Evolutionary conservation across 2,797 vertebrate genomes (phyloP).

Genomic region (Spinibarbus caldwelli): DNA sequence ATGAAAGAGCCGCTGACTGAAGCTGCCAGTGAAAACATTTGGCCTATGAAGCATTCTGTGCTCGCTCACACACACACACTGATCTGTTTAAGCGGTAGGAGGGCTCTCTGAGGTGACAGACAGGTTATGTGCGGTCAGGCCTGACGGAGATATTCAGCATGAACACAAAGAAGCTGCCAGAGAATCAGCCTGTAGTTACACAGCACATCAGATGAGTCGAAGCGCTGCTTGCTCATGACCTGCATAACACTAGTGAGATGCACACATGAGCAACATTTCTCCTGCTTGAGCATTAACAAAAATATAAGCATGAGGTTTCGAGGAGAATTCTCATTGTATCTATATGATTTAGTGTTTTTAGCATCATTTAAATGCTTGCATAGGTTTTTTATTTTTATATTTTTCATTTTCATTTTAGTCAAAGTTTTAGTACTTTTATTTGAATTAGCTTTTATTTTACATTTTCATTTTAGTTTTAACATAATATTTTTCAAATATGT

Average conservation of each 20-base stretch:
- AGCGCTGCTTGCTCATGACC: not conserved
- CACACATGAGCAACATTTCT: not conserved
- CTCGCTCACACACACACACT: not conserved
- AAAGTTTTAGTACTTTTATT: too few species aligned
- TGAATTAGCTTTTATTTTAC: too few species aligned
- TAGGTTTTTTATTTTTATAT: too few species aligned
- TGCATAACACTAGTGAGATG: too few species aligned
- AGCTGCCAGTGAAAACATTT: conserved; percentile 35
- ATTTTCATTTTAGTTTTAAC: too few species aligned
- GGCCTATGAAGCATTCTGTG: conserved; percentile 5
- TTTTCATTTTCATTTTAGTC: too few species aligned
- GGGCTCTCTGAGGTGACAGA: not conserved
- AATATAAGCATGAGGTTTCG: not conserved
- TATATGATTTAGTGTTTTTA: not conserved
- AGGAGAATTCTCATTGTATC: not conserved
- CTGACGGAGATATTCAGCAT: not conserved
- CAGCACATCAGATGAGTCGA: too few species aligned
- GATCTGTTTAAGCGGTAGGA: not conserved
- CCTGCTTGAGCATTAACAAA: not conserved
- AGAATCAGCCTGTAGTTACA: too few species aligned
- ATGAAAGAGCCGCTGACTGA: conserved; percentile 6
- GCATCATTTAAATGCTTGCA: not conserved
- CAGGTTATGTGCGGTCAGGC: not conserved
- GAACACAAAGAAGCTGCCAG: not conserved
- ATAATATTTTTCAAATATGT: too few species aligned